Base-by-base conservation (phyloP, 2,113 vertebrate genomes). In the Psophia crepitans region DNA sequence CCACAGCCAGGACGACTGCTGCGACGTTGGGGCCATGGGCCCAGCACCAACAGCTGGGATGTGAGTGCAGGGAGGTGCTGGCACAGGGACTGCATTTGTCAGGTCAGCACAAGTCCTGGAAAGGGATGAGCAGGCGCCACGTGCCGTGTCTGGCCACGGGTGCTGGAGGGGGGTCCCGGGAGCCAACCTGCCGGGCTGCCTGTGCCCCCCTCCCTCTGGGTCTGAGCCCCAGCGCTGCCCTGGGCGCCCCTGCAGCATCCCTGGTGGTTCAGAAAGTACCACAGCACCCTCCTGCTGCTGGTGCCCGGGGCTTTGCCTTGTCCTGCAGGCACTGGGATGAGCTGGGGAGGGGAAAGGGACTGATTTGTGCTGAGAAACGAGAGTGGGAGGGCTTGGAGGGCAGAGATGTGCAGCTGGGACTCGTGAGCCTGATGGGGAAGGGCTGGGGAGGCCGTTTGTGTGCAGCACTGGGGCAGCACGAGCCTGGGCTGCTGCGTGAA, bases 241-340 rank as follows among this genome's bases (percentile, higher is more conserved):
- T 3, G 1, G 46, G 3, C 0, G 2, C 32, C 74, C 32, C 51
- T 4, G 2, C 54, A 60, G 27, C 58, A 53, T 12, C 53, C 27
- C 41, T 21, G 26, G 30, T 15, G 17, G 11, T 24, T 56, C 32
- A 28, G 51, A 20, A 41, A 21, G 12, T 1, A 19, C 24, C 9
- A 9, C 24, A 32, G 64, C 63, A n/a, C 23, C 37, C 13, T 75
- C 16, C 19, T 2, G 1, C 33, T 63, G 75, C 64, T 26, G 12
- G 11, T 4, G 28, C 26, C 22, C 0, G 0, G 30, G 19, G 5
- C 41, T 69, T 18, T 48, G 35, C 78, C 65, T 39, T 22, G 30
- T 66, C 43, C 43, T 33, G 20, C 23, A 18, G 41, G 43, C n/a
- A 17, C 30, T 20, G 41, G 20, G 81, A 23, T 26, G 30, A 81